Evolutionary conservation across 1,140 invertebrate species (phyloP).

Genomic region (Drosophila baimaii): DNA sequence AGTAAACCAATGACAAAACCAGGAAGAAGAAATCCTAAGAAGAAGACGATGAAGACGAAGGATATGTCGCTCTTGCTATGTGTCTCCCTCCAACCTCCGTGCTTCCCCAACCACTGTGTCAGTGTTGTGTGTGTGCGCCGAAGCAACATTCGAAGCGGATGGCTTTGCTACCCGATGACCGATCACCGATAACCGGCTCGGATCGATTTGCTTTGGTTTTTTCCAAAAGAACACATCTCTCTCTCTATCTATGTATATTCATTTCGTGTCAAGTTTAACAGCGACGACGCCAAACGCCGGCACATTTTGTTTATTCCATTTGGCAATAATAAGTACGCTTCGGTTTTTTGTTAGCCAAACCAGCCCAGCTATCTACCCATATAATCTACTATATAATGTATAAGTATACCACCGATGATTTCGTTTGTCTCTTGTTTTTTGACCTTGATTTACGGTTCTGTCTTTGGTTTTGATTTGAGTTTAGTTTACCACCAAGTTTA

Average conservation of each 20-base stretch:
- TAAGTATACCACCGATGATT: conserved; percentile 40
- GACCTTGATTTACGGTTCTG: conserved; percentile 19
- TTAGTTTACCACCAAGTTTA: conserved; percentile 13
- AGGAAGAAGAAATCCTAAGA: neutral
- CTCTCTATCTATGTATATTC: conserved; percentile 56
- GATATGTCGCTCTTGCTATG: conserved; percentile 14
- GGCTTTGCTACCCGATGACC: conserved; percentile 11
- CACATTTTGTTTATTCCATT: conserved; percentile 81
- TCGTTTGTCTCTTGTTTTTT: conserved; percentile 29
- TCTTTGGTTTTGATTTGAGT: conserved; percentile 40
- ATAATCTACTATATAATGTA: conserved; percentile 33
- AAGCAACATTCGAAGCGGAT: conserved; percentile 31
- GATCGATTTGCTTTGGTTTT: conserved; percentile 66
- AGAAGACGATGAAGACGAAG: conserved; percentile 14
- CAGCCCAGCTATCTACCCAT: conserved; percentile 51
- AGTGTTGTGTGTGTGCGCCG: conserved; percentile 36
- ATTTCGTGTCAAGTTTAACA: conserved; percentile 78
- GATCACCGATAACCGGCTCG: conserved; percentile 24
- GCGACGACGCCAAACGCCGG: conserved; percentile 81
- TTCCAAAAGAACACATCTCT: conserved; percentile 42
- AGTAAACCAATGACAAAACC: neutral
- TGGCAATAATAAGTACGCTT: conserved; percentile 74
- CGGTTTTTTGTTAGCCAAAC: conserved; percentile 76
- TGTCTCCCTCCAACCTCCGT: conserved; percentile 45
- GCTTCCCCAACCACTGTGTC: conserved; percentile 24